Conservation (phyloP, 2,113 vertebrate genomes). For the Neogale vison region DNA sequence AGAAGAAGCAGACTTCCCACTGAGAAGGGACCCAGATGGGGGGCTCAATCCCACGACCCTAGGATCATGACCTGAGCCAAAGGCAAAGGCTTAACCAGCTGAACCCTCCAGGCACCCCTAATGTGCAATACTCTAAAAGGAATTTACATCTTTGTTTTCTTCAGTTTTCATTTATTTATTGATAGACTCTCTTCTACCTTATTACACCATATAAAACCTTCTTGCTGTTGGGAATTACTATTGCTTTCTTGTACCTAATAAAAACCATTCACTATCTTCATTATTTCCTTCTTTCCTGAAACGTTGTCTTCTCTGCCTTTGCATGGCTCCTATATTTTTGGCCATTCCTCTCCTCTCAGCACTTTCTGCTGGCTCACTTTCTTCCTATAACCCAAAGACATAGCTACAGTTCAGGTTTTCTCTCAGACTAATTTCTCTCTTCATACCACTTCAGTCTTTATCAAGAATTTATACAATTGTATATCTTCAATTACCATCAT, state of each 20-base stretch:
- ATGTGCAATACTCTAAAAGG: not conserved
- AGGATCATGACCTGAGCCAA: not conserved
- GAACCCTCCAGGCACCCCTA: not conserved
- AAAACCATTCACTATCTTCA: not conserved
- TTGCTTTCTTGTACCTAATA: not conserved
- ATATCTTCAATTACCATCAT: not conserved
- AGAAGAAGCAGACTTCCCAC: not conserved
- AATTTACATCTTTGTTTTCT: not conserved
- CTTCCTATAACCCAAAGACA: not conserved
- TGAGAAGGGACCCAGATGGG: not conserved
- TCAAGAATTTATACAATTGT: not conserved
- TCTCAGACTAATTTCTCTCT: not conserved
- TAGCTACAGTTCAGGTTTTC: not conserved
- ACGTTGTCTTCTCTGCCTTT: not conserved
- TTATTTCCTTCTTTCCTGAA: not conserved
- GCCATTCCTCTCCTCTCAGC: fast-evolving
- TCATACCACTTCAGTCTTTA: not conserved
- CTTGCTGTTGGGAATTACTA: not conserved
- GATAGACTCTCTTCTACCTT: not conserved
- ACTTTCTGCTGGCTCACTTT: not conserved
- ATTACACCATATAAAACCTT: not conserved
- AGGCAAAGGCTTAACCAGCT: not conserved
- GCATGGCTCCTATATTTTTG: not conserved
- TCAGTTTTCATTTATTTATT: not conserved
- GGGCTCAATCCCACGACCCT: not conserved